A percentile compares a stretch with the other conserved stretches of the same genome.
These are phyloP conservation scores for Calypte anna DNA, from an alignment of 2,113 vertebrate species.

Conservation along the genomic window DNA sequence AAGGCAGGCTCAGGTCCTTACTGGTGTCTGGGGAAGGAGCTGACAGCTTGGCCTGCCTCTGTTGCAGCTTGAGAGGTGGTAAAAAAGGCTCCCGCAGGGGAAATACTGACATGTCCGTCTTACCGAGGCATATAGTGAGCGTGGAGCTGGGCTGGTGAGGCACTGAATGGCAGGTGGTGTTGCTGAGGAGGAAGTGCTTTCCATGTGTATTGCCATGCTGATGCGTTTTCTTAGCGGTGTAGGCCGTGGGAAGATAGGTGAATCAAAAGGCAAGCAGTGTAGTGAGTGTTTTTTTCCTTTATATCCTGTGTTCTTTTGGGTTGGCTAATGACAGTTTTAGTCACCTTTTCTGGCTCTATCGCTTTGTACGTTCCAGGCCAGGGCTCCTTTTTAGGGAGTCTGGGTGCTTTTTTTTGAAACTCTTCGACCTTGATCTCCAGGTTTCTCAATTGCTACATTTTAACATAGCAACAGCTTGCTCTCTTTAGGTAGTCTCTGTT, in stretches of 20 bases:
- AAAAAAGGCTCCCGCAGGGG: neutral
- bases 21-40: neutral
- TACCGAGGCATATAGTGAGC: neutral
- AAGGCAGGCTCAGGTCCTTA: neutral
- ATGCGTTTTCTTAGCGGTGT: neutral
- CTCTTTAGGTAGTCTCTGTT: conserved; percentile 60
- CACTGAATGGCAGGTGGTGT: neutral
- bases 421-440: neutral
- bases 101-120: neutral
- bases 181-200: neutral
- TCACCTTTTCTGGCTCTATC: neutral
- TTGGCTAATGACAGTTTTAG: neutral
- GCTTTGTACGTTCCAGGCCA: neutral
- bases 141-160: neutral
- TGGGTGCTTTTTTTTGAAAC: neutral
- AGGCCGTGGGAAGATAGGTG: neutral
- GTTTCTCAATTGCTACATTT: neutral
- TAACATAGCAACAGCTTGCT: conserved; percentile 41
- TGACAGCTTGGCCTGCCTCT: neutral
- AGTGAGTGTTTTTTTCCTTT: neutral
- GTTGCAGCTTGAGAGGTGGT: neutral
- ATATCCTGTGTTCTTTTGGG: neutral
- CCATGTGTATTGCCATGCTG: neutral
- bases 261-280: neutral
- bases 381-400: neutral